Conservation (phyloP, 2,113 vertebrate genomes). For the Brachyhypopomus gauderio region DNA sequence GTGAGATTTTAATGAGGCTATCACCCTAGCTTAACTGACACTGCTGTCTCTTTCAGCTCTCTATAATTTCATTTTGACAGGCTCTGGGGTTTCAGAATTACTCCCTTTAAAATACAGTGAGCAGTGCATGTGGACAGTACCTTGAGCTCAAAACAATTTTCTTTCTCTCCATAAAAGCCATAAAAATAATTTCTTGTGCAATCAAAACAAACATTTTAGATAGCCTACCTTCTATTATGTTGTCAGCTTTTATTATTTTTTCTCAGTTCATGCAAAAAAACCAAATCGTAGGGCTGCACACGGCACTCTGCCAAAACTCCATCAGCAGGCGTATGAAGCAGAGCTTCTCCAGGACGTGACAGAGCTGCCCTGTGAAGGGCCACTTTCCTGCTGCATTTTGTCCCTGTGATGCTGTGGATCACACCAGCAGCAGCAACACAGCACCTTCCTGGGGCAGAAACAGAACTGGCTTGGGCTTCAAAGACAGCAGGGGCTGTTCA, state of each 20-base stretch:
- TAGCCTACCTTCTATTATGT: neutral
- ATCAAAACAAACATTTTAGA: neutral
- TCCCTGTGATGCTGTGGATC: neutral
- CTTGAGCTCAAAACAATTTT: neutral
- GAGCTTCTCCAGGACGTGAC: neutral
- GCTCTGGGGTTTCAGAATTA: neutral
- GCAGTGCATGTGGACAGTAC: too few relatives aligned
- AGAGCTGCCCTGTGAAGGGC: neutral
- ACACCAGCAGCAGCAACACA: neutral
- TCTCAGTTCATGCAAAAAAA: neutral
- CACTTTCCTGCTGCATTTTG: neutral
- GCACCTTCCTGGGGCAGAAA: neutral
- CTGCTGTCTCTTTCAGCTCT: neutral
- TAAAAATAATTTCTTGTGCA: neutral
- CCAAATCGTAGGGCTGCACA: neutral
- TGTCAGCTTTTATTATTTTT: neutral
- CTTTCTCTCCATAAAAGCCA: neutral
- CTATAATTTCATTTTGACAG: neutral
- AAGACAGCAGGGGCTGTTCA: neutral
- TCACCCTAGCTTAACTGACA: neutral
- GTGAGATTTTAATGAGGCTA: neutral
- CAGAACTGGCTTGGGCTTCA: neutral
- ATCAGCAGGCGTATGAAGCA: neutral
- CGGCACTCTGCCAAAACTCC: too few relatives aligned
- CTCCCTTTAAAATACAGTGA: neutral